phyloP scores from a whole-genome alignment of 2,888 invertebrate genomes.

The Sylvicola fuscatus region DNA sequence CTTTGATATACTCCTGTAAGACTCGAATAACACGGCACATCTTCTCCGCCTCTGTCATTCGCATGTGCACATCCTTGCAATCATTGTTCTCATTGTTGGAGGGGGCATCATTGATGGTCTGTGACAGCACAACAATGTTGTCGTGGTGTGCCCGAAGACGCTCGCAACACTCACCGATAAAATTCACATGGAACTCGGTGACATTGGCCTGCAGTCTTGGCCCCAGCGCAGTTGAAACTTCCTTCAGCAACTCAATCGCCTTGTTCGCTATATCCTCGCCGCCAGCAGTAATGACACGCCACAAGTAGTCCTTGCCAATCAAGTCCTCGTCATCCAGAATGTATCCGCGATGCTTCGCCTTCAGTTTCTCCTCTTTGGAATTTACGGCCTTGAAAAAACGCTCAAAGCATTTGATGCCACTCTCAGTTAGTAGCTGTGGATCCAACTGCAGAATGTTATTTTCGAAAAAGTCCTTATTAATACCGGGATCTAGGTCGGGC shows the following conservation, averaged over 20 bases:
- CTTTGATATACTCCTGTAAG: conserved; percentile 83
- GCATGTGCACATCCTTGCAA: conserved; percentile 19
- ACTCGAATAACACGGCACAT: conserved; percentile 90
- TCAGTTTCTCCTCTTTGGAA: conserved; percentile 81
- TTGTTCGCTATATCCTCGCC: conserved; percentile 83
- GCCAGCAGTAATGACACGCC: conserved; percentile 81
- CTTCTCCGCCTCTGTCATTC: conserved; percentile 44
- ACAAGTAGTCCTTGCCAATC: conserved; percentile 89
- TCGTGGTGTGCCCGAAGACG: conserved; percentile 71
- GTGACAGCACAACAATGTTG: conserved; percentile 38
- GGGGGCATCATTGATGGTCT: conserved; percentile 12
- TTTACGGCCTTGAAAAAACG: conserved; percentile 59
- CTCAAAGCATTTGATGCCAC: conserved; percentile 80
- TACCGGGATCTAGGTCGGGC: conserved; percentile 89
- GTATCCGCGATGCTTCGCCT: conserved; percentile 64
- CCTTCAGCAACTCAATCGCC: conserved; percentile 77
- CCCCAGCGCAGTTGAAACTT: conserved; percentile 85
- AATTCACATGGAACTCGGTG: conserved; percentile 75
- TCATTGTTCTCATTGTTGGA: conserved; percentile 10
- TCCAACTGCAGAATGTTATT: conserved; percentile 82
- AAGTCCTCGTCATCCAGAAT: conserved; percentile 86
- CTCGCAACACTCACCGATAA: conserved; percentile 81
- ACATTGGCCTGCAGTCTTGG: conserved; percentile 59
- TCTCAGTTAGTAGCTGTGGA: conserved; percentile 78
- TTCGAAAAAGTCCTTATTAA: conserved; percentile 90